Percentiles rank a stretch among this genome's conserved stretches.
Evolutionary conservation across 2,113 vertebrate species (phyloP).

Genomic region (Dasypus novemcinctus): DNA sequence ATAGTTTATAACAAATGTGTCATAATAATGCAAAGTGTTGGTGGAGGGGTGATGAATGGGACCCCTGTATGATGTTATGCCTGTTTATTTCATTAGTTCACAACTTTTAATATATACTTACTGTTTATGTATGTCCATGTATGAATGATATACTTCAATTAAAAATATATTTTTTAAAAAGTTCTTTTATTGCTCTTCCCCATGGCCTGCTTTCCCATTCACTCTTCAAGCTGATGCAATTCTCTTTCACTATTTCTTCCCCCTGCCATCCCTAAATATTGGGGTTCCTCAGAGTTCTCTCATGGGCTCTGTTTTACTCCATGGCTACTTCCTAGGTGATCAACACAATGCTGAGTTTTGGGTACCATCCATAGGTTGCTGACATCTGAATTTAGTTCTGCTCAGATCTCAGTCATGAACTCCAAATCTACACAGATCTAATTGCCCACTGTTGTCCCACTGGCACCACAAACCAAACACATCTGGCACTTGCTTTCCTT

Average conservation of each 20-base stretch:
- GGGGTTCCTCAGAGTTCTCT: background rate
- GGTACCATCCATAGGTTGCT: background rate
- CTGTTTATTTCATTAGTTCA: too few relatives aligned
- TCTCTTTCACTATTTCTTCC: background rate
- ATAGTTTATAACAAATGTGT: too few relatives aligned
- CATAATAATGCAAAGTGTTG: too few relatives aligned
- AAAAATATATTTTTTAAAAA: too few relatives aligned
- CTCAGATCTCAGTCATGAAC: fast-evolving
- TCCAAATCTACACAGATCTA: background rate
- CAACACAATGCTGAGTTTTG: background rate
- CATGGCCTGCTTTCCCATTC: background rate
- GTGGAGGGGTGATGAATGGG: too few relatives aligned
- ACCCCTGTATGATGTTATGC: too few relatives aligned
- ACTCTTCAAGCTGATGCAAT: too few relatives aligned
- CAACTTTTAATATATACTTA: too few relatives aligned
- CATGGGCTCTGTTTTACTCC: background rate
- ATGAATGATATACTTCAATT: too few relatives aligned
- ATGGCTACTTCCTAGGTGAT: background rate
- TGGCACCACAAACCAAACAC: background rate
- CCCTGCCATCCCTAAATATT: background rate
- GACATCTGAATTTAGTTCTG: background rate
- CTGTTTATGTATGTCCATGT: too few relatives aligned
- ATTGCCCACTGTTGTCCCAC: background rate
- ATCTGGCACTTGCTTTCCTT: background rate
- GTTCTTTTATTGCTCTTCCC: background rate